These are phyloP conservation scores for Orthosia cruda DNA, from an alignment of 2,888 invertebrate species.

Conservation along the genomic window DNA sequence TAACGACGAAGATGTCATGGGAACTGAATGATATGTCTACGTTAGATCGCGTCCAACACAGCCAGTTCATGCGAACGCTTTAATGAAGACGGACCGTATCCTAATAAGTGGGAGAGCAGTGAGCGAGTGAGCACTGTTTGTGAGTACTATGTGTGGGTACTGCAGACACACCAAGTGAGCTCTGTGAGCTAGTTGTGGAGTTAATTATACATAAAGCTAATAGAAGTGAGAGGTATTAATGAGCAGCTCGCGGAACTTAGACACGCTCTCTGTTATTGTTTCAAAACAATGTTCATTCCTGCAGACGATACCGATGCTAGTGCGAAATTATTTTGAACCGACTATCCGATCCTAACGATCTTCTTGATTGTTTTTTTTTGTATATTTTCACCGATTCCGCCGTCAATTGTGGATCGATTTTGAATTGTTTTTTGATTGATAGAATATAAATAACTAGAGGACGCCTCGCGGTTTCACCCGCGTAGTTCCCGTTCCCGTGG, in stretches of 20 bases:
- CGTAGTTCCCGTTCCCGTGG: too few species aligned
- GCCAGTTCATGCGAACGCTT: slow-evolving; percentile 4
- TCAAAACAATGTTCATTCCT: not conserved
- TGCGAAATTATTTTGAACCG: not conserved
- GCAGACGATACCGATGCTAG: not conserved
- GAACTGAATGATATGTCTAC: not conserved
- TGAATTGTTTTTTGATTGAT: too few species aligned
- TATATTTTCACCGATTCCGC: too few species aligned
- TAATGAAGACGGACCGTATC: slow-evolving; percentile 8
- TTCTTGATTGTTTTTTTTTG: too few species aligned
- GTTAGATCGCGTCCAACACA: not conserved
- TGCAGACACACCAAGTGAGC: not conserved
- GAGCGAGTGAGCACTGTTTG: slow-evolving; percentile 1
- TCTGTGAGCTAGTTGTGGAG: not conserved
- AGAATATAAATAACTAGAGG: too few species aligned
- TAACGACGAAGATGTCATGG: not conserved
- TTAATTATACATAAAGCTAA: slow-evolving; percentile 47
- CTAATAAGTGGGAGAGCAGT: not conserved
- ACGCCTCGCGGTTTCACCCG: too few species aligned
- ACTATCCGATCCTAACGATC: too few species aligned
- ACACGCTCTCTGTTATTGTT: not conserved
- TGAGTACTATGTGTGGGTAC: too few species aligned
- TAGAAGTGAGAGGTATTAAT: slow-evolving; percentile 21
- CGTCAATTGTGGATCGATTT: too few species aligned
- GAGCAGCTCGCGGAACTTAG: slow-evolving; percentile 1